Evolutionary conservation across 1,140 invertebrate species (phyloP).

Genomic region (Penaeus chinensis): DNA sequence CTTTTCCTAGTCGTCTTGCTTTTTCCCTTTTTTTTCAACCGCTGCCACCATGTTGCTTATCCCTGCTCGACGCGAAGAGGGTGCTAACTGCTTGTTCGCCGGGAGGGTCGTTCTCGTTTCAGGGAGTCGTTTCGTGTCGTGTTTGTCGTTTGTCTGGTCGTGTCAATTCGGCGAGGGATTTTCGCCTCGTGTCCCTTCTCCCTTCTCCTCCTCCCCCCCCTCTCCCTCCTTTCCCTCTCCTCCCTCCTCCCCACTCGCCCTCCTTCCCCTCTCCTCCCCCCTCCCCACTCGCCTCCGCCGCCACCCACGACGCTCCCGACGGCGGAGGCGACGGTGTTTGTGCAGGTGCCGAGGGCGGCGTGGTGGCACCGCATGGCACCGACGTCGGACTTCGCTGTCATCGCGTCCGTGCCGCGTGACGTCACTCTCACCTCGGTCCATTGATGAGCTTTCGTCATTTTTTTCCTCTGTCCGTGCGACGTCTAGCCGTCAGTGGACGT

Average conservation of each 20-base stretch:
- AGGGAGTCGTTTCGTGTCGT: no score
- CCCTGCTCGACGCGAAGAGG: no score
- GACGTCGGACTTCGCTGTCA: slow-evolving; percentile 41
- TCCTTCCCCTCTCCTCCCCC: not conserved
- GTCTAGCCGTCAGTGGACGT: not conserved
- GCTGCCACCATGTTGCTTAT: no score
- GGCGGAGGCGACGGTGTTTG: slow-evolving; percentile 49
- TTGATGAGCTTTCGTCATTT: slow-evolving; percentile 29
- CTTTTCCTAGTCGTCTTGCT: no score
- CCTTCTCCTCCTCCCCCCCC: not conserved
- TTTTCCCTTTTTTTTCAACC: no score
- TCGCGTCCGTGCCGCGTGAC: slow-evolving; percentile 27
- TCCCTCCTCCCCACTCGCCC: not conserved
- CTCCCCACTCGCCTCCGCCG: slow-evolving; percentile 23
- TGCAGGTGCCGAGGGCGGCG: slow-evolving; percentile 49
- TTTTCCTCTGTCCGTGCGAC: slow-evolving; percentile 12
- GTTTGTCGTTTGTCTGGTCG: no score
- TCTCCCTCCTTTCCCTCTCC: not conserved
- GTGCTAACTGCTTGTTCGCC: no score
- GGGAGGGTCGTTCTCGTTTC: no score
- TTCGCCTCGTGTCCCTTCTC: not conserved
- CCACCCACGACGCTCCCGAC: slow-evolving; percentile 35
- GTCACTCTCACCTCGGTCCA: slow-evolving; percentile 33
- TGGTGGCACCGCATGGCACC: slow-evolving; percentile 41
- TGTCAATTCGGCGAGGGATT: not conserved